A percentile compares a stretch with the other conserved stretches of the same genome.
phyloP scores from a whole-genome alignment of 2,797 vertebrate species.

The Falco concolor region DNA sequence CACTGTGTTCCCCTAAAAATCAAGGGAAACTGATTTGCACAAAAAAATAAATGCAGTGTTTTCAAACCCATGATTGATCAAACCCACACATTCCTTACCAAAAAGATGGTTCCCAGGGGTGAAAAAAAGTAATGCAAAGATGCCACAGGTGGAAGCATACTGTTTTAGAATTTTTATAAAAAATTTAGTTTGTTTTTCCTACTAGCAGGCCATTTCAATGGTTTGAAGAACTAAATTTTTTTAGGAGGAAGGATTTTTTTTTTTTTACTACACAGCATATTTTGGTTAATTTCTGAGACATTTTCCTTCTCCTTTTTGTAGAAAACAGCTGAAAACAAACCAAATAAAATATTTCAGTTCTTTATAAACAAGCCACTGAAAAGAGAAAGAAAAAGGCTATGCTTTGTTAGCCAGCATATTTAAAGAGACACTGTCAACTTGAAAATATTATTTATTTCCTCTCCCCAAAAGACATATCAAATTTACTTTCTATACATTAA shows the following conservation, averaged over 20 bases:
- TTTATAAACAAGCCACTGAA: constrained; percentile 6
- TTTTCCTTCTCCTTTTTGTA: constrained; percentile 34
- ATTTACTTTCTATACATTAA: not conserved
- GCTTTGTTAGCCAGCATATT: not conserved
- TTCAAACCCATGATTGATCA: not conserved
- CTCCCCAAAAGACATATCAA: not conserved
- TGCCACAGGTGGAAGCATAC: not conserved
- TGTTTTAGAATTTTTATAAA: not conserved
- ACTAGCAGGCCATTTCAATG: not conserved
- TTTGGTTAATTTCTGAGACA: constrained; percentile 38
- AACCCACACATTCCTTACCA: not conserved
- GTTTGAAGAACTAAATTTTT: not conserved
- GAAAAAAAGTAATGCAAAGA: not conserved
- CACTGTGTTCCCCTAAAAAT: not conserved
- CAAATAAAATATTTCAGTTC: constrained; percentile 47
- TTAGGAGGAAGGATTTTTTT: not conserved
- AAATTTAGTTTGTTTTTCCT: constrained; percentile 37
- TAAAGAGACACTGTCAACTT: not conserved
- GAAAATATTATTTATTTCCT: not conserved
- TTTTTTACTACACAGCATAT: not conserved
- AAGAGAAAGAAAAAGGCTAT: not conserved
- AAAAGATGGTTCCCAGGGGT: not conserved
- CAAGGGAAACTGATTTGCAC: not conserved
- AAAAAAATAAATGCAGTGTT: not conserved
- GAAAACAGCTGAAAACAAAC: constrained; percentile 65